Evolutionary conservation across 2,888 invertebrate genomes (phyloP).

Genomic region (Iphiclides podalirius): DNA sequence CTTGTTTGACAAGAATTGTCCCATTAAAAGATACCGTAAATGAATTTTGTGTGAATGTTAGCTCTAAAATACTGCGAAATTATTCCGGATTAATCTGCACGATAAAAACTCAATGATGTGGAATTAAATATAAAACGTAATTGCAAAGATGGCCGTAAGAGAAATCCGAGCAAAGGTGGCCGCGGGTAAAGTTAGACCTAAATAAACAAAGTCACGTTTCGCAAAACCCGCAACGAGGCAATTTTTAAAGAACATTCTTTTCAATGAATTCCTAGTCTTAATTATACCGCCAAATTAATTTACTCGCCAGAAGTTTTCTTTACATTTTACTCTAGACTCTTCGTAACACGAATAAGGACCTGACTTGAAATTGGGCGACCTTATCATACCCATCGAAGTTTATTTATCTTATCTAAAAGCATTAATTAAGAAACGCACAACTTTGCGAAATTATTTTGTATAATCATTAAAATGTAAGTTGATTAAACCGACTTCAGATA

Average conservation of each 20-base stretch:
- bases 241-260: constrained; percentile 24
- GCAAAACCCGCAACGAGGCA: constrained; percentile 20
- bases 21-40: no score
- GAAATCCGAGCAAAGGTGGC: constrained; percentile 9
- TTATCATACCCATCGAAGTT: constrained; percentile 12
- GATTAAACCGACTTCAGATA: constrained; percentile 12
- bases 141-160: constrained; percentile 3
- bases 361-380: constrained; percentile 14
- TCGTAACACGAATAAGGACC: constrained; percentile 13
- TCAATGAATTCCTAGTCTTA: constrained; percentile 24
- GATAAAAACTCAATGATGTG: neutral
- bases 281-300: constrained; percentile 24
- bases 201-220: constrained; percentile 22
- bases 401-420: constrained; percentile 15
- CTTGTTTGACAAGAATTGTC: no score
- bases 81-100: neutral
- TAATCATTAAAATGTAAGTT: constrained; percentile 13
- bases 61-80: no score
- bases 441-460: constrained; percentile 3
- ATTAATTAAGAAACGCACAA: constrained; percentile 12
- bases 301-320: constrained; percentile 23
- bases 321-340: constrained; percentile 21
- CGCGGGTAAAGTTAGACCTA: constrained; percentile 16
- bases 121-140: constrained; percentile 9
- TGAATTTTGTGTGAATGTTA: no score